Evolutionary conservation across 2,888 invertebrate species (phyloP), one percentile per base, ranked within the genome.

Genomic region (Bedellia somnulentella): DNA sequence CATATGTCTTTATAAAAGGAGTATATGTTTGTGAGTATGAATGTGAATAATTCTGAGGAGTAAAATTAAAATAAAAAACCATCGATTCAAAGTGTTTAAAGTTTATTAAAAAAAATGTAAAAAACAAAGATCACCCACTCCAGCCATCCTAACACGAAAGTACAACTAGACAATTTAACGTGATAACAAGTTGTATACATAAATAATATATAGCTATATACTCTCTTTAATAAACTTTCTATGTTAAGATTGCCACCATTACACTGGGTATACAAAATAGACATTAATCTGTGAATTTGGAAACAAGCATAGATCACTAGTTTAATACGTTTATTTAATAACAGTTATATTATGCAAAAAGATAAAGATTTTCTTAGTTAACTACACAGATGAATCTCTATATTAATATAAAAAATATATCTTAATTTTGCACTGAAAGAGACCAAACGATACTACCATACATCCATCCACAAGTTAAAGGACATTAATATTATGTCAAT

Each of bases 71-170:
- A 18, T 5, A 18, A 5, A 18, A 18, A 18, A 18, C n/a, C n/a
- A n/a, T n/a, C n/a, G n/a, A n/a, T n/a, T n/a, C n/a, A 44, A 56
- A 58, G 54, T 52, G 57, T 73, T 70, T 63, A 64, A 68, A 61
- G 58, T 68, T 75, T 70, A 68, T 68, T 71, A 55, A 63, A 66
- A 73, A 48, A 29, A 24, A 31, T 25, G 29, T 61, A 64, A 64
- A 63, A 53, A 61, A 56, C 53, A 56, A 50, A 51, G 43, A 47
- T 52, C 58, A 55, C 57, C 54, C 57, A 57, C 54, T 64, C 62
- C 53, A 51, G 56, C 58, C 51, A 57, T 48, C 53, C 52, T 57
- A 55, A 57, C 51, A 57, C 49, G 53, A 55, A 45, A 52, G 48
- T 60, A 59, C 49, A 59, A 62, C 57, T 51, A 52, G 57, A 54